Conservation (phyloP, 2,797 vertebrate genomes). For the Chrosomus eos region DNA sequence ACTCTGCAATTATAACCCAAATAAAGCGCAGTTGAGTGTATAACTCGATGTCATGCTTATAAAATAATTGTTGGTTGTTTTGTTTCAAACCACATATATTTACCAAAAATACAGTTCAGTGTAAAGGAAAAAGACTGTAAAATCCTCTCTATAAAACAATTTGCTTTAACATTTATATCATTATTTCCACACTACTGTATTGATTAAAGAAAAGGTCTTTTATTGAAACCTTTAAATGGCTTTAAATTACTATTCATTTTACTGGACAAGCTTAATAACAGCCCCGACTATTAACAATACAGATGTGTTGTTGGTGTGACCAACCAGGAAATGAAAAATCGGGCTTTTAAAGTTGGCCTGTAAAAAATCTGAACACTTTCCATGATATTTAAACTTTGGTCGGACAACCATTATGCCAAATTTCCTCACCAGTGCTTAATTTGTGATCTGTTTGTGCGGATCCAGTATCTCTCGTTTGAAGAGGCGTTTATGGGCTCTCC, state of each 20-base stretch:
- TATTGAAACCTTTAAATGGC: constrained; percentile 7
- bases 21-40: neutral
- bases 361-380: constrained; percentile 2
- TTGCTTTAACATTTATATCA: constrained; percentile 2
- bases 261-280: neutral
- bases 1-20: constrained; percentile 34
- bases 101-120: neutral
- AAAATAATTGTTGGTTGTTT: constrained; percentile 22
- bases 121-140: constrained; percentile 4
- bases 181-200: constrained; percentile 23
- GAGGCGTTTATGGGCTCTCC: neutral
- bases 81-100: constrained; percentile 21
- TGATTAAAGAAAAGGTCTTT: neutral
- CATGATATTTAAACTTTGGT: neutral
- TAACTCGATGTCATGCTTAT: constrained; percentile 9
- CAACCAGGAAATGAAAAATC: neutral
- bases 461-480: neutral
- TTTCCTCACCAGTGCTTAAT: neutral
- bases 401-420: neutral
- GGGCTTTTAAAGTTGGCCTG: neutral
- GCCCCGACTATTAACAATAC: constrained; percentile 33
- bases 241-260: neutral
- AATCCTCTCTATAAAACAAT: neutral
- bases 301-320: neutral
- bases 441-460: neutral